A percentile compares a stretch with the other conserved stretches of the same genome.
These are phyloP conservation scores for Platysternon megacephalum DNA, from an alignment of 2,113 vertebrate genomes.

Conservation along the genomic window DNA sequence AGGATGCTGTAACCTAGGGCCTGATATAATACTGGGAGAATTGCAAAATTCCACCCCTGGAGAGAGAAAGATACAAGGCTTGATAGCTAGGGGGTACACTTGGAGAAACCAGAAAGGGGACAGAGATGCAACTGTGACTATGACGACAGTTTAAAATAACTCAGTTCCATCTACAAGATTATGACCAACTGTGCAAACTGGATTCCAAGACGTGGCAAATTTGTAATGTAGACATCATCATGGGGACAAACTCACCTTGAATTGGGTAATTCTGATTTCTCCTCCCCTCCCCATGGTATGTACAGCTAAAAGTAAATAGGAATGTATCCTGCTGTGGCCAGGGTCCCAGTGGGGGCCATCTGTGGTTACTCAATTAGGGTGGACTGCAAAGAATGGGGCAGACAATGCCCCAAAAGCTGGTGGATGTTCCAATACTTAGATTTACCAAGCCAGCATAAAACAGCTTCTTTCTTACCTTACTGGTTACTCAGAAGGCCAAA, in stretches of 20 bases:
- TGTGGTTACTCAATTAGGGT: too few species aligned
- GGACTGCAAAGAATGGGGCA: too few species aligned
- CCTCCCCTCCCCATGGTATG: background rate
- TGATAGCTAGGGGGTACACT: background rate
- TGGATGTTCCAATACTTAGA: too few species aligned
- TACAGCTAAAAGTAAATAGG: background rate
- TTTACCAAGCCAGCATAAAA: too few species aligned
- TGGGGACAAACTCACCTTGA: slow-evolving; percentile 4
- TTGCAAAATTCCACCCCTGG: background rate
- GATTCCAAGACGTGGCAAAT: slow-evolving; percentile 16
- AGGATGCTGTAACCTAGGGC: background rate
- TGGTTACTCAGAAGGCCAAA: too few species aligned
- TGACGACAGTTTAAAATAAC: slow-evolving; percentile 2
- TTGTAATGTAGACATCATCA: slow-evolving; percentile 24
- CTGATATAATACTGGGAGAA: background rate
- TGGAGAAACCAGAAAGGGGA: background rate
- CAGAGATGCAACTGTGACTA: slow-evolving; percentile 8
- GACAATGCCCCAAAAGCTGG: too few species aligned
- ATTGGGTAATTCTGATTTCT: background rate
- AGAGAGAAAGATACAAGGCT: background rate
- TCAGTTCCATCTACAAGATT: background rate
- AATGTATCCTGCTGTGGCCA: background rate
- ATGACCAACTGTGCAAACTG: slow-evolving; percentile 28
- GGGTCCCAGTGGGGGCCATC: too few species aligned
- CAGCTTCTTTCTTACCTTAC: too few species aligned